Conservation (phyloP, 2,888 invertebrate genomes). For the Agrilus biguttatus region DNA sequence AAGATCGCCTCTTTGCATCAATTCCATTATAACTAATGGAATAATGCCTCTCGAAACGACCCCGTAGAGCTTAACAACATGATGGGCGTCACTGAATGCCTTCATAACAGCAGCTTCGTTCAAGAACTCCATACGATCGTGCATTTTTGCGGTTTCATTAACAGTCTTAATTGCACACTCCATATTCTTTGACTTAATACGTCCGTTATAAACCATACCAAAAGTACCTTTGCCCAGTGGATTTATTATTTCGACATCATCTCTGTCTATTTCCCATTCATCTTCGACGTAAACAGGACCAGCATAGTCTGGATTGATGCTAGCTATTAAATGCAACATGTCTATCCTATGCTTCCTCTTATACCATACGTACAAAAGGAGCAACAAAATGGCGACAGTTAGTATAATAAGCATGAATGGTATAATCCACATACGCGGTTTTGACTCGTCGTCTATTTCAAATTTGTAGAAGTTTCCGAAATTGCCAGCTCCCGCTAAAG, state of each 20-base stretch:
- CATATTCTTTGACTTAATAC: constrained; percentile 28
- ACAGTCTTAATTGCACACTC: constrained; percentile 51
- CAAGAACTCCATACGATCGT: constrained; percentile 46
- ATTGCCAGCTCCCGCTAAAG: constrained; percentile 40
- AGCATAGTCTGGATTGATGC: constrained; percentile 52
- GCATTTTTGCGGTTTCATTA: constrained; percentile 38
- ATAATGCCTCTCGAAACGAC: constrained; percentile 56
- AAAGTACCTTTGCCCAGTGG: constrained; percentile 58
- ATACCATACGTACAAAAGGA: constrained; percentile 18
- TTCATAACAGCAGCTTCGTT: constrained; percentile 65
- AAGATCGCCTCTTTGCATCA: constrained; percentile 61
- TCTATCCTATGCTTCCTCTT: constrained; percentile 22
- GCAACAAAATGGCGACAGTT: constrained; percentile 5
- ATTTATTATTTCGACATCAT: constrained; percentile 37
- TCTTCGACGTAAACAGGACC: constrained; percentile 45
- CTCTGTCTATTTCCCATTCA: constrained; percentile 54
- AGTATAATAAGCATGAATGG: constrained; percentile 13
- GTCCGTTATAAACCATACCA: constrained; percentile 56
- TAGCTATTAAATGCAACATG: constrained; percentile 34
- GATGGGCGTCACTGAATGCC: constrained; percentile 45
- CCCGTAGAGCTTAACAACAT: constrained; percentile 52
- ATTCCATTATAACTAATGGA: constrained; percentile 62
- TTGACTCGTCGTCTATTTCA: constrained; percentile 8
- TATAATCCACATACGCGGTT: constrained; percentile 2
- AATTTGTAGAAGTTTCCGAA: constrained; percentile 21